Conservation (phyloP, 2,113 vertebrate species). For the Centropus bengalensis region DNA sequence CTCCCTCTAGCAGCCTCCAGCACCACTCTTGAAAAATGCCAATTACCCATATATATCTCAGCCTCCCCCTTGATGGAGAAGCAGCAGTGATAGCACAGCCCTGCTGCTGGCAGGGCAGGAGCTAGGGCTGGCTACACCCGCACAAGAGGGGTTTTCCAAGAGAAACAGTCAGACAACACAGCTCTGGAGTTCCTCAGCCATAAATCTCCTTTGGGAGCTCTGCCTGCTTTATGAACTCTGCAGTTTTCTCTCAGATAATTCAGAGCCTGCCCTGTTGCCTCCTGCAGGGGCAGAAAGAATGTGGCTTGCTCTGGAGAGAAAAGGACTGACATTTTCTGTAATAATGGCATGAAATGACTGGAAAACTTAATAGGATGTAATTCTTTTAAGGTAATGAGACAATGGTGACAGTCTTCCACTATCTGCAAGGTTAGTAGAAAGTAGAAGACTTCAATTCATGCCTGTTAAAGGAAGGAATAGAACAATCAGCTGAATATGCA, state of each 20-base stretch:
- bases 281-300: background rate
- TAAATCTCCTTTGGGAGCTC: constrained; percentile 23
- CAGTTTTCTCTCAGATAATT: background rate
- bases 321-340: background rate
- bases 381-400: background rate
- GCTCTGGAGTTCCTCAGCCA: background rate
- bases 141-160: background rate
- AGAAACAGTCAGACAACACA: constrained; percentile 11
- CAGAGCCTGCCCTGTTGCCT: background rate
- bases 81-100: accelerated
- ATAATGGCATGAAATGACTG: background rate
- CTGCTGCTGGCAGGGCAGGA: background rate
- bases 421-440: background rate
- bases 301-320: background rate
- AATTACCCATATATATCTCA: background rate
- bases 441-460: background rate
- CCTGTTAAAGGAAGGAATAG: background rate
- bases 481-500: constrained; percentile 12
- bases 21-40: background rate
- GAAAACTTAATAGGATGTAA: background rate
- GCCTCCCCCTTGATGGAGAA: accelerated
- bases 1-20: background rate
- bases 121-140: background rate
- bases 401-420: background rate
- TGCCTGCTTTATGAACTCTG: constrained; percentile 3